Base-by-base conservation (phyloP, 2,113 vertebrate species). In the Myiopsitta monachus region DNA sequence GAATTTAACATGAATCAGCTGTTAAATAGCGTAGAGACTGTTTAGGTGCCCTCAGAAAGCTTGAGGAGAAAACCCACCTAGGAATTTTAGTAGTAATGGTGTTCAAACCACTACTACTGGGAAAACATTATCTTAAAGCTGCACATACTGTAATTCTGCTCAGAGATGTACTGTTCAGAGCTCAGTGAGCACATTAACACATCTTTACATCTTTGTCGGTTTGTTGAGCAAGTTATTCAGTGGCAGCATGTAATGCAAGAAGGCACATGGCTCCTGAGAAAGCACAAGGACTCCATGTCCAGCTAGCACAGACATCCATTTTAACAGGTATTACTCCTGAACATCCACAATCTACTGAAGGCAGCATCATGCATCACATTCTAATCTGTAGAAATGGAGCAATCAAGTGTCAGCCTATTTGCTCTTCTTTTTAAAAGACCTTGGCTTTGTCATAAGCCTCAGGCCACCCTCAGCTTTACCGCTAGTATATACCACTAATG, bases 231-330 rank as follows among this genome's bases (percentile, higher is more conserved):
- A 57, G 36, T 64, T 64, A 7, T 14, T 75, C 43, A 47, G 72
- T 62, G 15, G 70, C 44, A 79, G 17, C 0, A 1, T 8, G 22
- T 27, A 70, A 59, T 2, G 1, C 39, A 38, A 39, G 44, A 76
- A 49, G 11, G 26, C 17, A 5, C 7, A 7, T 0, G 3, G 54
- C 15, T 9, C 47, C 51, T 30, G 33, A n/a, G 13, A 41, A 36
- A 30, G 36, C 73, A 51, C 33, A 31, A n/a, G 39, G 73, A 7
- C 62, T 78, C 38, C 33, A 15, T 1, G 0, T 84, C 69, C 75
- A 63, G 57, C 19, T 41, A 83, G 59, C 70, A 36, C 3, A 27
- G 36, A 18, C 39, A 64, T 28, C 55, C 30, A 27, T 68, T 41
- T 68, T 38, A 10, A 27, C 0, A 4, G 1, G 0, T 13, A 2